Conservation (phyloP, 2,888 invertebrate genomes). For the Cephus nigrinus region DNA sequence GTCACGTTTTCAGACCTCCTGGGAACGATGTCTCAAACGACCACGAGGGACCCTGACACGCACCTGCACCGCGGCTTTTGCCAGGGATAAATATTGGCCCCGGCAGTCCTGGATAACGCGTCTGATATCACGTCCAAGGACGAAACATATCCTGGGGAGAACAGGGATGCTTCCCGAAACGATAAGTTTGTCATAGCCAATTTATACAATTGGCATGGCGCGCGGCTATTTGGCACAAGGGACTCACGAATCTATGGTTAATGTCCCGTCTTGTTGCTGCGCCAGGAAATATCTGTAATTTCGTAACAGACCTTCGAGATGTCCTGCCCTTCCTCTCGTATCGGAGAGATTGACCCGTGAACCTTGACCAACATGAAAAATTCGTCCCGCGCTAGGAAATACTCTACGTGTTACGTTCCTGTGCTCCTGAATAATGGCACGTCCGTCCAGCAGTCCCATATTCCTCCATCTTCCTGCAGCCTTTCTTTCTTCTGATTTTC, state of each 20-base stretch:
- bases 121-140: conserved; percentile 25
- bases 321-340: background rate
- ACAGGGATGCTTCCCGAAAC: conserved; percentile 34
- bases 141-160: conserved; percentile 38
- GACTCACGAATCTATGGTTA: conserved; percentile 62
- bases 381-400: background rate
- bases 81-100: conserved; percentile 44
- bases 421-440: background rate
- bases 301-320: conserved; percentile 14
- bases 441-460: background rate
- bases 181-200: conserved; percentile 66
- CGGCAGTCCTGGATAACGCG: conserved; percentile 34
- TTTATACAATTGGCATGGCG: conserved; percentile 62
- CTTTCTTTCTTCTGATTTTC: background rate
- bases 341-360: background rate
- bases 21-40: conserved; percentile 66
- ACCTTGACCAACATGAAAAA: background rate
- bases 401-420: background rate
- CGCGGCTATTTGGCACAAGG: conserved; percentile 59
- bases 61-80: conserved; percentile 37
- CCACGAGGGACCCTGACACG: conserved; percentile 52
- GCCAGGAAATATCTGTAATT: conserved; percentile 22
- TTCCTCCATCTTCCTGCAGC: conserved; percentile 21
- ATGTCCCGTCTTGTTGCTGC: conserved; percentile 30
- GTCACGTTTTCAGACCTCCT: conserved; percentile 57